Conservation (phyloP, 2,113 vertebrate species). For the Tauraco erythrolophus region DNA sequence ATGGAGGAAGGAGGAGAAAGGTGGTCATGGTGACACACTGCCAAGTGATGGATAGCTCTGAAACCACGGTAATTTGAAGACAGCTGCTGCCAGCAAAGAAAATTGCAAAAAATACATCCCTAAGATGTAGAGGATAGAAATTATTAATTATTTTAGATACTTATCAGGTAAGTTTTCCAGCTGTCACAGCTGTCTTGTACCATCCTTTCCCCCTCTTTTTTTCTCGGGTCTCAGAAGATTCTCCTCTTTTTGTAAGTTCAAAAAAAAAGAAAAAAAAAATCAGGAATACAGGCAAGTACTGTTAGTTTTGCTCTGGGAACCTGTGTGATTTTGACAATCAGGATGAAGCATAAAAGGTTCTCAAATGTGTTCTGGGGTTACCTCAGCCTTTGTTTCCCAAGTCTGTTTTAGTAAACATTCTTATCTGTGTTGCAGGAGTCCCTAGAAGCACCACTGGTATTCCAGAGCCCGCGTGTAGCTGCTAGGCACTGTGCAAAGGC, state of each 20-base stretch:
- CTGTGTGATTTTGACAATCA: neutral
- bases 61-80: neutral
- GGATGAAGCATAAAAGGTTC: no score
- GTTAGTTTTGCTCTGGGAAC: neutral
- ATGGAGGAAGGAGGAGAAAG: neutral
- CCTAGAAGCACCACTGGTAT: fast-evolving
- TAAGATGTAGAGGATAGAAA: neutral
- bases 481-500: neutral
- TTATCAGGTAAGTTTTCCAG: conserved; percentile 58
- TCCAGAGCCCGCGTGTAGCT: neutral
- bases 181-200: conserved; percentile 22
- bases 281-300: neutral
- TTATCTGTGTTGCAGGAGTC: neutral
- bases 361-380: fast-evolving
- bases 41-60: neutral
- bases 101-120: neutral
- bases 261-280: conserved; percentile 28
- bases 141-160: neutral
- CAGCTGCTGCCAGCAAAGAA: neutral
- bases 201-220: neutral
- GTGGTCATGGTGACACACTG: neutral
- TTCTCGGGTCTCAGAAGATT: neutral
- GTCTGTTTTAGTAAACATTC: neutral
- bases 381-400: neutral
- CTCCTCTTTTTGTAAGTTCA: conserved; percentile 45